Conservation (phyloP, 2,888 invertebrate species). For the Agriopis marginaria region DNA sequence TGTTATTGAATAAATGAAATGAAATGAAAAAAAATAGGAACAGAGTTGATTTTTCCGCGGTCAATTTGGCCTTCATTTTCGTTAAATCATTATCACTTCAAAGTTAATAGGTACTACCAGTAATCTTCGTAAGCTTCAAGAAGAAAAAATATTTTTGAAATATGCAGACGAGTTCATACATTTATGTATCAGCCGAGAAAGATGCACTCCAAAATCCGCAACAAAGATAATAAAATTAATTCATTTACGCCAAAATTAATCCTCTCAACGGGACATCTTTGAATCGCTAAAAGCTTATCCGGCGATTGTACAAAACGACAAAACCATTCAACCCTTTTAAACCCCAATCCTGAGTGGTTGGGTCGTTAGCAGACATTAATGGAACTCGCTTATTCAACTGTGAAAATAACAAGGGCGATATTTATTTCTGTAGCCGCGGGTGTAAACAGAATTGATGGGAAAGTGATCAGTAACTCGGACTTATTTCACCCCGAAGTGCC, state of each 20-base stretch:
- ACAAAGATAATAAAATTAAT: conserved; percentile 53
- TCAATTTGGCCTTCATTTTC: no score
- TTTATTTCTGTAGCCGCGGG: conserved; percentile 38
- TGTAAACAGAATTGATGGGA: conserved; percentile 32
- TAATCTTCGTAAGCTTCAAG: no score
- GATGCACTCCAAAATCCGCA: conserved; percentile 5
- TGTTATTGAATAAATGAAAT: no score
- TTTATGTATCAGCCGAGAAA: not conserved
- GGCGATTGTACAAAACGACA: conserved; percentile 82
- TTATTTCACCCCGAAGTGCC: conserved; percentile 11
- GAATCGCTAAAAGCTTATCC: conserved; percentile 82
- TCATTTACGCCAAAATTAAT: conserved; percentile 66
- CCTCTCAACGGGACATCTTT: conserved; percentile 74
- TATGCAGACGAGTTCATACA: not conserved
- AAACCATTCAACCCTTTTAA: conserved; percentile 84
- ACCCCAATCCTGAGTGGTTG: conserved; percentile 83
- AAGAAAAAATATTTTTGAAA: no score
- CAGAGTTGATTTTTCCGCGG: no score
- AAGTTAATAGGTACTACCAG: no score
- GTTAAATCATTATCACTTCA: no score
- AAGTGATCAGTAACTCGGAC: conserved; percentile 26
- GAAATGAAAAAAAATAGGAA: no score
- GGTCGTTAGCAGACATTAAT: conserved; percentile 86
- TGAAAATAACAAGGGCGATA: conserved; percentile 79
- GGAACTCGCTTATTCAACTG: conserved; percentile 80